phyloP scores from a whole-genome alignment of 2,888 invertebrate genomes.

The Schizotus pectinicornis region DNA sequence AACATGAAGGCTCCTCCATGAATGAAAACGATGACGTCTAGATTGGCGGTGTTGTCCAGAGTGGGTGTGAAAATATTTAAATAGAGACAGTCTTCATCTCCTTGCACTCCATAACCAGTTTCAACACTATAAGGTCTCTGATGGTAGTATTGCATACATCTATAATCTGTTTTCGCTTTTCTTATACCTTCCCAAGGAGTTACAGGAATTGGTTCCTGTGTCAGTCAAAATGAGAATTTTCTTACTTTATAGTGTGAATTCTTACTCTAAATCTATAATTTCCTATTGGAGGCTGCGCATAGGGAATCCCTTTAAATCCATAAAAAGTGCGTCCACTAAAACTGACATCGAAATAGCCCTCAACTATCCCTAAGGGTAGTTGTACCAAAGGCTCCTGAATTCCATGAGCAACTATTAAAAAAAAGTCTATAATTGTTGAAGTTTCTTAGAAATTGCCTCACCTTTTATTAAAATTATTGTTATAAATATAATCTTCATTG shows the following conservation, averaged over 20 bases:
- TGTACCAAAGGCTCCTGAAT: not conserved
- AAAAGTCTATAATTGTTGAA: not conserved
- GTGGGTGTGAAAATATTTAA: constrained; percentile 66
- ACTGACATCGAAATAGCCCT: constrained; percentile 3
- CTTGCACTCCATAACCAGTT: constrained; percentile 52
- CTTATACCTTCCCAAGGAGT: constrained; percentile 68
- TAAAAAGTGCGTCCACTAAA: constrained; percentile 56
- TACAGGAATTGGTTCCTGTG: constrained; percentile 62
- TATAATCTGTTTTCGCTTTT: constrained; percentile 65
- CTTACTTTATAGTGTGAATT: not conserved
- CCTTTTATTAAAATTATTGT: not conserved
- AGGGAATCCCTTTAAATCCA: constrained; percentile 71
- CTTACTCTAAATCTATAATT: constrained; percentile 64
- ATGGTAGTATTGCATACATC: constrained; percentile 45
- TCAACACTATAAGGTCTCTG: not conserved
- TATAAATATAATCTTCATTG: too few relatives aligned
- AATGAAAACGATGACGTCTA: constrained; percentile 67
- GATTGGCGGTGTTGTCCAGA: constrained; percentile 3
- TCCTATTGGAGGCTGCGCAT: constrained; percentile 69
- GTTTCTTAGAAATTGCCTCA: too few relatives aligned
- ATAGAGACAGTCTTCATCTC: constrained; percentile 71
- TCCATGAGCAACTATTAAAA: not conserved
- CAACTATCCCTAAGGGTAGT: constrained; percentile 1
- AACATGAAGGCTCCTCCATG: constrained; percentile 76
- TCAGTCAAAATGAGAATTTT: not conserved